Evolutionary conservation across 2,888 invertebrate genomes (phyloP), one percentile per base, ranked within the genome.

Genomic region (Hemaris fuciformis): DNA sequence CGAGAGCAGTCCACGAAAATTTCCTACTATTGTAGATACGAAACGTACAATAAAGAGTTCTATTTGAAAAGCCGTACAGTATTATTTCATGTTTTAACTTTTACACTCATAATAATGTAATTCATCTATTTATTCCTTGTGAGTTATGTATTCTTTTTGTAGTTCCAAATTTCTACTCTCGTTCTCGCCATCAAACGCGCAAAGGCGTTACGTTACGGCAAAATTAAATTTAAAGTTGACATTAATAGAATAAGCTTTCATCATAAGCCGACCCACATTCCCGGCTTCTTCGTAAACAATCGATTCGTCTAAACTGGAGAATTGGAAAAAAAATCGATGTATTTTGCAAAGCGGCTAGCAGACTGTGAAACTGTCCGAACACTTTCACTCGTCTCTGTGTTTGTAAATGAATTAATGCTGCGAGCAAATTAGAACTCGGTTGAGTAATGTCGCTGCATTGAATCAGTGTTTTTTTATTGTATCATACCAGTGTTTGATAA

Each of bases 311-410:
- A 13, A 53, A 18, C 48, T 53, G 18, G 10, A 53, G 31, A 53
- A 53, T 53, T 31, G 10, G 31, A 10, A 31, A 53, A 45, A 45
- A 53, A 27, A 27, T 18, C 31, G 18, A 18, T 53, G 31, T 15
- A 31, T 53, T 53, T n/a, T 53, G 48, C 27, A 31, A 53, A 53
- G 53, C 53, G 10, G 18, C 48, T 23, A 48, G 53, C 23, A 48
- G 48, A 53, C 18, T 60, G 60, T 46, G 25, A 53, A 60, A 27
- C 38, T 27, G 41, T 1, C 53, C 15, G 53, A 41, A 6, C 18
- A 60, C 60, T 61, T 57, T 57, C 59, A 58, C 57, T 57, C 15
- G 15, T 38, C 42, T 27, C 31, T 23, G 13, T 42, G 22, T 20
- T 34, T 15, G 23, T 22, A 46, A 20, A 23, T 38, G 27, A 27